These are phyloP conservation scores for Melinaea marsaeus DNA, from an alignment of 2,888 invertebrate genomes.

Conservation along the genomic window DNA sequence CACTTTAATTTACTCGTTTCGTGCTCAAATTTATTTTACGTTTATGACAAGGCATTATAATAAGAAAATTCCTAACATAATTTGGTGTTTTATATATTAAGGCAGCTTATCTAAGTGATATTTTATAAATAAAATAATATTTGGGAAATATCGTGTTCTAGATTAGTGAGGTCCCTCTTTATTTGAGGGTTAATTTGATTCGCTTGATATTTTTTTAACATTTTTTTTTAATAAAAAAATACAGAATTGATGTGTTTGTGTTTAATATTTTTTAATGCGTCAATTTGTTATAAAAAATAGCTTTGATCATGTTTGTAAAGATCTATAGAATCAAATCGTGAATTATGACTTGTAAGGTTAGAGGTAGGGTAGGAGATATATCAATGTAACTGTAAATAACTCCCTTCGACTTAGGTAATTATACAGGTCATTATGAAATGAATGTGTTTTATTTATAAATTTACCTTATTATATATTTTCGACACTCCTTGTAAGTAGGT, in stretches of 20 bases:
- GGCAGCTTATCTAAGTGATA: conserved; percentile 20
- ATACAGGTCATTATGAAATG: conserved; percentile 68
- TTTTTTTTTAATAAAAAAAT: not conserved
- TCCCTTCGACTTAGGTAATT: conserved; percentile 77
- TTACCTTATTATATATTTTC: not conserved
- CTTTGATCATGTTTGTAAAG: not conserved
- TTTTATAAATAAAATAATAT: not conserved
- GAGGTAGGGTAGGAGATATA: conserved; percentile 56
- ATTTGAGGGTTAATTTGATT: not conserved
- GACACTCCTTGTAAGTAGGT: no score
- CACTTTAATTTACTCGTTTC: not conserved
- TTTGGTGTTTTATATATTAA: conserved; percentile 6
- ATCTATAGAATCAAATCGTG: not conserved
- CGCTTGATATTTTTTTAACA: not conserved
- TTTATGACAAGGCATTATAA: conserved; percentile 1
- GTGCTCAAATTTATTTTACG: conserved; percentile 7
- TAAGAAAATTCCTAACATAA: conserved; percentile 3
- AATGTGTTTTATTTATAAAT: conserved; percentile 48
- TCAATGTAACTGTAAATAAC: conserved; percentile 76
- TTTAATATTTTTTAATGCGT: not conserved
- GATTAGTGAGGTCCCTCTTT: not conserved
- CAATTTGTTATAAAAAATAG: conserved; percentile 3
- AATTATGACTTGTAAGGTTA: conserved; percentile 36
- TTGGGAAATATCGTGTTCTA: not conserved
- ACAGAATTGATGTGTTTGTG: conserved; percentile 1